Percentiles rank a stretch among this genome's conserved stretches.
phyloP scores from a whole-genome alignment of 2,113 vertebrate genomes.

The Chaetorhynchus papuensis region DNA sequence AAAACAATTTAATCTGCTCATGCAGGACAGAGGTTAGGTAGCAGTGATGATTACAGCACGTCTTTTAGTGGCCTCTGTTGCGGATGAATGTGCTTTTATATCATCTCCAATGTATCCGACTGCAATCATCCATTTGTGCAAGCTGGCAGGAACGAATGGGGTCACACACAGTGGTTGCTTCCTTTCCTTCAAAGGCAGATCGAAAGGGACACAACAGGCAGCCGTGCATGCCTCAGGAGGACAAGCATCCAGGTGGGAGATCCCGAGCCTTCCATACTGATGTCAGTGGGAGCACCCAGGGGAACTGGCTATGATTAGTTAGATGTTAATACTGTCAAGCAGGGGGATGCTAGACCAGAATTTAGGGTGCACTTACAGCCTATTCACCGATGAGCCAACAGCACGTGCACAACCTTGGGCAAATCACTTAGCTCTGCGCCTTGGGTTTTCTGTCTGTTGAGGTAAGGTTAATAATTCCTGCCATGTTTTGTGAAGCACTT shows the following conservation, averaged over 20 bases:
- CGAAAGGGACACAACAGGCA: accelerated
- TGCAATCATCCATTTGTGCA: neutral
- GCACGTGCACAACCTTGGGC: neutral
- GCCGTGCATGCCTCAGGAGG: neutral
- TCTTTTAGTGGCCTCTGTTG: neutral
- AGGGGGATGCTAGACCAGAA: neutral
- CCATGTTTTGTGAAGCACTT: neutral
- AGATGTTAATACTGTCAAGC: neutral
- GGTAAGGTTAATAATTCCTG: neutral
- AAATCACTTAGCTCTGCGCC: neutral
- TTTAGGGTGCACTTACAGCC: neutral
- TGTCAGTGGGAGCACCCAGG: neutral
- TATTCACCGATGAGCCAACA: accelerated
- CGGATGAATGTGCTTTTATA: neutral
- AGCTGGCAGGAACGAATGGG: neutral
- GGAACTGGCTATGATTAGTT: neutral
- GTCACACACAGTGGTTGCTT: neutral
- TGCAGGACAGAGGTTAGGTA: slow-evolving; percentile 2
- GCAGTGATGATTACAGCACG: neutral
- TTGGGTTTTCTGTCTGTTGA: neutral
- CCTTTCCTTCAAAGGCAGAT: neutral
- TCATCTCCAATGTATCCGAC: accelerated
- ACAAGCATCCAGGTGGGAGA: neutral
- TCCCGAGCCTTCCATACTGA: neutral
- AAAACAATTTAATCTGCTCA: slow-evolving; percentile 8